Base-by-base conservation (phyloP, 2,888 invertebrate genomes). In the Plebejus anna region DNA sequence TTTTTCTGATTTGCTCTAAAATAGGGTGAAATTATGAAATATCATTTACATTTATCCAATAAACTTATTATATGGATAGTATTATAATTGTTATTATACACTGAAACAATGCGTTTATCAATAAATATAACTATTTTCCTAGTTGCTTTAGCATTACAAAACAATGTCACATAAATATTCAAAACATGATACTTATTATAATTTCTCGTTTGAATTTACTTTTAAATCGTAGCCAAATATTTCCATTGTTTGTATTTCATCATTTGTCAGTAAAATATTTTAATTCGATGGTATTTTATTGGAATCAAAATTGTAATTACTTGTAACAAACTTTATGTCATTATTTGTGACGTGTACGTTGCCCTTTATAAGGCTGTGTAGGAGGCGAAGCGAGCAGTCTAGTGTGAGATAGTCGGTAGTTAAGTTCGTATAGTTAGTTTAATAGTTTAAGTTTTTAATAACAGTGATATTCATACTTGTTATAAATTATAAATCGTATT, bases 341-440 rank as follows among this genome's bases (percentile, higher is more conserved):
- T 61, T 61, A 61, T 61, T 28, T 28, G 16, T 66, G 66, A 66
- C 66, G 66, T 66, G 32, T 66, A 16, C 66, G 6, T 66, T 66
- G 66, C 66, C 66, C 66, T 66, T 66, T 66, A 66, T 32, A 66
- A 66, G 66, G 66, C 66, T 36, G 66, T 66, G 13, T 32, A 36
- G 66, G 66, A 66, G 32, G 66, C 13, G 66, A 36, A 32, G 66
- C 32, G 66, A 66, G 32, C 66, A 66, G 66, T 66, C 66, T 66
- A 66, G 66, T 66, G 32, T 66, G 66, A 66, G 32, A 66, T 66
- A 66, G 66, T 13, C 66, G 16, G 66, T 32, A 66, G 66, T 36
- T 36, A 5, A 32, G 22, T 32, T 66, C 61, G 61, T 61, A 61
- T 32, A 66, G 61, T 66, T 36, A 66, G 13, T 13, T 55, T 32